Conservation (phyloP, 2,113 vertebrate species). For the Micronisus gabar region DNA sequence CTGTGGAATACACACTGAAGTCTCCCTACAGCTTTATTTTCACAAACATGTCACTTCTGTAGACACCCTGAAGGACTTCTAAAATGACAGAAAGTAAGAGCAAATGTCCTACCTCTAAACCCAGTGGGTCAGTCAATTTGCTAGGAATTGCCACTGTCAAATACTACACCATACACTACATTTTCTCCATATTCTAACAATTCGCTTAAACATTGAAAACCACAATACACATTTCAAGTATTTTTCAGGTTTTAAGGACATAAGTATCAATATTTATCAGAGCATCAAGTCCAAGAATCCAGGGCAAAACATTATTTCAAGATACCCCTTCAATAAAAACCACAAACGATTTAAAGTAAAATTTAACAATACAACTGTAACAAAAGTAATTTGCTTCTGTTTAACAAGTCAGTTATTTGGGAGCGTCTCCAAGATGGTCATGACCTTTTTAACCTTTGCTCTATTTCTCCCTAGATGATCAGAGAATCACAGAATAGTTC, state of each 20-base stretch:
- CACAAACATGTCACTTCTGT: not conserved
- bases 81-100: not conserved
- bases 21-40: not conserved
- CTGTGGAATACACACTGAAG: not conserved
- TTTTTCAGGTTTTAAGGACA: not conserved
- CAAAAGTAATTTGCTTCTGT: not conserved
- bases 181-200: not conserved
- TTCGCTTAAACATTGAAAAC: not conserved
- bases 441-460: not conserved
- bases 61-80: not conserved
- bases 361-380: not conserved
- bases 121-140: not conserved
- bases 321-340: not conserved
- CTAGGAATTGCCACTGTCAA: not conserved
- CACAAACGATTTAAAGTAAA: not conserved
- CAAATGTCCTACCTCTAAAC: not conserved
- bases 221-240: not conserved
- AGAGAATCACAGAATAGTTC: no score
- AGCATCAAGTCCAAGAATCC: not conserved
- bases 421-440: not conserved
- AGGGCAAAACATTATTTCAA: not conserved
- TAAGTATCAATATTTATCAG: not conserved
- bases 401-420: not conserved
- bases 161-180: not conserved
- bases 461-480: not conserved